Evolutionary conservation across 2,888 invertebrate species (phyloP).

Genomic region (Drosophila rubida): DNA sequence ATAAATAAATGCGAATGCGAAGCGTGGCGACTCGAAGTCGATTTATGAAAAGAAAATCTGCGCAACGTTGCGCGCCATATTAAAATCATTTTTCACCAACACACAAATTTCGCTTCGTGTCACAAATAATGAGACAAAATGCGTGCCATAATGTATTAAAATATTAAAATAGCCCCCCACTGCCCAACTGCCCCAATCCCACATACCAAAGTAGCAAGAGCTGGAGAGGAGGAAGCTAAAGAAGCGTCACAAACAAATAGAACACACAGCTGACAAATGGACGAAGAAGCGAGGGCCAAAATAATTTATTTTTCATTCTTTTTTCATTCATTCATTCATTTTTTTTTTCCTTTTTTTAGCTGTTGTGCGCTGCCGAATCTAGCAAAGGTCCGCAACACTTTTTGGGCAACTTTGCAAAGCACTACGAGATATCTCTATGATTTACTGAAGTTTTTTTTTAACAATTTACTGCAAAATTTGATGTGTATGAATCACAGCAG

Average conservation of each 20-base stretch:
- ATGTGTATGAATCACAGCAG: no score
- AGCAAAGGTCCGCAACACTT: neutral
- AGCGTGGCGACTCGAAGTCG: constrained; percentile 13
- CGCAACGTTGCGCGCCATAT: constrained; percentile 50
- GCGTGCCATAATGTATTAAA: constrained; percentile 70
- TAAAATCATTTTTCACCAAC: constrained; percentile 66
- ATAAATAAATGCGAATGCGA: constrained; percentile 33
- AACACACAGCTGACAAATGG: constrained; percentile 61
- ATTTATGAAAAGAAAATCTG: constrained; percentile 48
- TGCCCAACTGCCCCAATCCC: neutral
- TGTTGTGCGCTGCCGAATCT: neutral
- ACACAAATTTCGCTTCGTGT: constrained; percentile 40
- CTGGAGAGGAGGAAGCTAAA: constrained; percentile 5
- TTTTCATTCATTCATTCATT: constrained; percentile 41
- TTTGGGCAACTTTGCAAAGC: neutral
- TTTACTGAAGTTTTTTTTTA: neutral
- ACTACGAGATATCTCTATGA: neutral
- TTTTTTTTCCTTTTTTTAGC: constrained; percentile 24
- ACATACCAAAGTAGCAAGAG: neutral
- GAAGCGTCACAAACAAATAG: constrained; percentile 27
- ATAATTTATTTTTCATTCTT: constrained; percentile 49
- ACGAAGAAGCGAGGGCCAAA: constrained; percentile 46
- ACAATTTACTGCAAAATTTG: no score
- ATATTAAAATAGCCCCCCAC: constrained; percentile 60
- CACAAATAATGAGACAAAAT: constrained; percentile 65